phyloP scores from a whole-genome alignment of 2,113 vertebrate genomes.

The Harpagus bidentatus region DNA sequence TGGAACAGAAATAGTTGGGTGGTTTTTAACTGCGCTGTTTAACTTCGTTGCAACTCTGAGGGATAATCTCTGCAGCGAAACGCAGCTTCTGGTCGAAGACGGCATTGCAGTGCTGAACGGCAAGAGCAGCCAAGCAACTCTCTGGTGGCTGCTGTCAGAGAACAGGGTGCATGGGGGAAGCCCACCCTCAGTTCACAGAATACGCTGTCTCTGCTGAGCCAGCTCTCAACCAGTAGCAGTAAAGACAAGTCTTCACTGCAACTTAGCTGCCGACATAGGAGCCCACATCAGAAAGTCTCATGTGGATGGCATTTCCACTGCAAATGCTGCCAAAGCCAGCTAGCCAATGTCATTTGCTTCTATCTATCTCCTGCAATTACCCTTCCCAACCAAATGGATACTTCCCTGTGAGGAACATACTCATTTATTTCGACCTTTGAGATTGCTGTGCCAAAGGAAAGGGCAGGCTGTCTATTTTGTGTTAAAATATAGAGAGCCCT shows the following conservation, averaged over 20 bases:
- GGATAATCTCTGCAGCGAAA: neutral
- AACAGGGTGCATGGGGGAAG: neutral
- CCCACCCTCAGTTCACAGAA: neutral
- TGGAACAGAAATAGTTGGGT: neutral
- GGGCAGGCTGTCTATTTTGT: neutral
- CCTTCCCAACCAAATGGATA: neutral
- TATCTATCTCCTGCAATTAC: neutral
- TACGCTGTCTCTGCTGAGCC: neutral
- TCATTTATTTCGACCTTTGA: neutral
- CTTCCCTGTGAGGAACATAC: neutral
- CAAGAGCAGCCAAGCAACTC: neutral
- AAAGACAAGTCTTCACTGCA: neutral
- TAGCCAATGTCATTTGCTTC: neutral
- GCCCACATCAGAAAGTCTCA: neutral
- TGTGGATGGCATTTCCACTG: neutral
- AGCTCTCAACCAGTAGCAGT: neutral
- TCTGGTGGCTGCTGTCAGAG: neutral
- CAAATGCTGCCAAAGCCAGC: neutral
- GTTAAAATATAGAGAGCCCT: neutral
- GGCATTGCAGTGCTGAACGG: neutral
- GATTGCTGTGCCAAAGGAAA: neutral
- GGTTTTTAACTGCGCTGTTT: accelerated
- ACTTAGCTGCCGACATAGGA: neutral
- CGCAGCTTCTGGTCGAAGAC: neutral
- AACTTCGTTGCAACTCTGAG: neutral